These are phyloP conservation scores for Rhabdornis inornatus DNA, from an alignment of 2,113 vertebrate species.

Conservation along the genomic window DNA sequence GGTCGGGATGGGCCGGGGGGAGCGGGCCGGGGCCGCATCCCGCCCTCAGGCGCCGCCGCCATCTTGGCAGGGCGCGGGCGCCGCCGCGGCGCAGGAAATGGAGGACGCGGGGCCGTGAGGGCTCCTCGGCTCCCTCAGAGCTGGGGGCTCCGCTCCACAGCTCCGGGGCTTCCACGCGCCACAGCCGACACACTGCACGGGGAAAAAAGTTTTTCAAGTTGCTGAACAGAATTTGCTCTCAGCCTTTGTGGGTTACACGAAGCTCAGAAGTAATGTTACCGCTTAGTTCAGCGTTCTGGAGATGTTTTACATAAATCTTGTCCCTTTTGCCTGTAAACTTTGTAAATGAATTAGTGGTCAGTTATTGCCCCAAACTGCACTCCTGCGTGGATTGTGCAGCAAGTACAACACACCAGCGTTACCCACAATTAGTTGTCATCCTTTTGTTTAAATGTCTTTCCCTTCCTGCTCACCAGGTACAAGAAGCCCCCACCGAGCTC, in stretches of 20 bases:
- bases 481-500: not conserved
- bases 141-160: accelerated
- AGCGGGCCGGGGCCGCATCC: not conserved
- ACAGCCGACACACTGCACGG: accelerated
- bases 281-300: accelerated
- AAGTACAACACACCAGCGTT: accelerated
- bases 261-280: not conserved
- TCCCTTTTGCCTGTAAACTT: not conserved
- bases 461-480: accelerated
- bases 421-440: accelerated
- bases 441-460: not conserved
- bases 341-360: accelerated
- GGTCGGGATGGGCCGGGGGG: not conserved
- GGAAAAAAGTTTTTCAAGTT: accelerated
- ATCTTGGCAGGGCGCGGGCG: not conserved
- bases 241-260: accelerated
- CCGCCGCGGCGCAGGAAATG: not conserved
- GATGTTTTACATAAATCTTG: not conserved
- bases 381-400: accelerated
- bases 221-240: too few relatives aligned
- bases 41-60: not conserved
- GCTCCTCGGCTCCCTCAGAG: not conserved
- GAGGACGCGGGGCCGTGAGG: not conserved
- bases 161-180: accelerated
- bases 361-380: accelerated